Evolutionary conservation across 35 echinoderm and acorn worm genomes (phyloP), one percentile per base, ranked within the genome.

Genomic region (Chiridota heheva): DNA sequence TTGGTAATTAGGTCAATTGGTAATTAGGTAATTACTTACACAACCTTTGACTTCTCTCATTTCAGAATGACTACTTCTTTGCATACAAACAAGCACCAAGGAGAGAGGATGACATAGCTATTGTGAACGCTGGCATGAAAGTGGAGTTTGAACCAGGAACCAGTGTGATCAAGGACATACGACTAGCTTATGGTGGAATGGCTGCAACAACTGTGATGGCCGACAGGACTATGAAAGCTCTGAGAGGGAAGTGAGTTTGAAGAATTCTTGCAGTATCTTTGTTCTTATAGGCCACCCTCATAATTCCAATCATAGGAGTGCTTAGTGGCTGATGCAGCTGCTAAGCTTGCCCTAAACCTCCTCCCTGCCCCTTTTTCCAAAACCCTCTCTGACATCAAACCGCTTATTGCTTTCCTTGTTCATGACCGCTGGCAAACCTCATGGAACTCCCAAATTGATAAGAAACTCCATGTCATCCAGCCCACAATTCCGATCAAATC

Each of bases 61-160:
- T 6, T 12, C 72, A 96, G 92, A 79, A 82, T 65, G 92, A 96
- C 40, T 91, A 82, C 48, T 74, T 96, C 42, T 83, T 26, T 57
- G 92, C 67, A 17, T 96, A 81, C 57, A 97, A 96, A 42, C 92
- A 96, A 69, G 73, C 92, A 24, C 88, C 82, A 51, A 70, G 92
- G 32, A 82, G 86, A 46, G 92, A 91, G 42, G 88, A 91, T 58
- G 92, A 90, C 64, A 91, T 87, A 42, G 88, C 92, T 28, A 96
- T 91, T 40, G 92, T 91, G 15, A 96, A 96, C 44, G 88, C 88
- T 38, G 92, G 82, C 6, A 91, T 96, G 82, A 96, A 71, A 47
- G 88, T 96, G 2, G 46, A 44, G 18, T 80, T 90, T 35, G 71
- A 71, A 4, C 26, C 41, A 38, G 73, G 60, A 13, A 89, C 72